phyloP scores from a whole-genome alignment of 2,888 invertebrate genomes.

The Scaptomyza reducta region DNA sequence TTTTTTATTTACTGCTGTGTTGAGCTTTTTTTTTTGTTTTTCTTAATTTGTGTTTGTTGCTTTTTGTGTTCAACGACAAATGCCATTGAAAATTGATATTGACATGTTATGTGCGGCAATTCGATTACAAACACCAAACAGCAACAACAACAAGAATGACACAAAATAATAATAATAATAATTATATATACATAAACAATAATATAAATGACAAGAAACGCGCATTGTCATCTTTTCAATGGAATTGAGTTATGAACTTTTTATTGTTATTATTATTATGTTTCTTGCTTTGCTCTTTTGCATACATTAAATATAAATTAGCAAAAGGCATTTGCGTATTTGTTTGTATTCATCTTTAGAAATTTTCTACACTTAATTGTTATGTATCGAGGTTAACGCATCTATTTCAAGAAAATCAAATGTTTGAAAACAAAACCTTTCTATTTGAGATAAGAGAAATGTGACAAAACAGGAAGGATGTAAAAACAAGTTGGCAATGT shows the following conservation, averaged over 20 bases:
- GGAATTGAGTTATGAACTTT: conserved; percentile 48
- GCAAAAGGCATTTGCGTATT: conserved; percentile 21
- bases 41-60: conserved; percentile 13
- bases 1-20: conserved; percentile 29
- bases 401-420: background rate
- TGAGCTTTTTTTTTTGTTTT: conserved; percentile 8
- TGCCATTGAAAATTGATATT: conserved; percentile 67
- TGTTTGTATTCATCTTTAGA: too few species aligned
- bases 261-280: background rate
- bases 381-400: background rate
- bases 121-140: conserved; percentile 49
- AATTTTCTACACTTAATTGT: background rate
- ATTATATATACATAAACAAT: conserved; percentile 36
- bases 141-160: conserved; percentile 10
- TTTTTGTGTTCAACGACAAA: conserved; percentile 43
- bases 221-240: conserved; percentile 48
- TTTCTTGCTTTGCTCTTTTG: conserved; percentile 6
- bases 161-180: conserved; percentile 7
- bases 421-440: conserved; percentile 4
- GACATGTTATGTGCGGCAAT: conserved; percentile 63
- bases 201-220: conserved; percentile 30
- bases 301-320: conserved; percentile 11
- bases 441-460: background rate
- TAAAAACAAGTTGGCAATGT: conserved; percentile 10
- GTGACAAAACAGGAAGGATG: conserved; percentile 12